Conservation (phyloP, 1,140 invertebrate genomes). For the Drosophila elegans region DNA sequence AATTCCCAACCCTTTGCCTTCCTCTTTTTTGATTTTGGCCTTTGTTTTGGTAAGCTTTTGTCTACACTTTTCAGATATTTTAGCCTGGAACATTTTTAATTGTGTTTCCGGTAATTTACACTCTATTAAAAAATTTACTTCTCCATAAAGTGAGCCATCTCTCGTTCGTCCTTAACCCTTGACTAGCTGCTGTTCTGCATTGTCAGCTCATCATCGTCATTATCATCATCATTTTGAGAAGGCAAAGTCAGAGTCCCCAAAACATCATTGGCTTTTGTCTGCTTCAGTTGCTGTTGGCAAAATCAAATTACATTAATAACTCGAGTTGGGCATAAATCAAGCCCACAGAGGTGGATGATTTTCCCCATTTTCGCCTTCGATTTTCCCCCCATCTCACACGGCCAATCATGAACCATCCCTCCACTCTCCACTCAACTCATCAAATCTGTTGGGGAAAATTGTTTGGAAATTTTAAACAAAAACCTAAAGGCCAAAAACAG, state of each 20-base stretch:
- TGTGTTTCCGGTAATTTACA: conserved; percentile 79
- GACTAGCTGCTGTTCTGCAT: conserved; percentile 11
- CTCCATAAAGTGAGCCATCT: conserved; percentile 7
- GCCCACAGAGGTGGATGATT: conserved; percentile 14
- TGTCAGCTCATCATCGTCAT: conserved; percentile 22
- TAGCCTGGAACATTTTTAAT: conserved; percentile 63
- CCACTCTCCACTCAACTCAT: conserved; percentile 1
- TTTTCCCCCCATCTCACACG: background rate
- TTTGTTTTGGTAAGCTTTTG: conserved; percentile 35
- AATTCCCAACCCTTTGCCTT: background rate
- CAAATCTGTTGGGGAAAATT: conserved; percentile 34
- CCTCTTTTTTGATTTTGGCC: conserved; percentile 16
- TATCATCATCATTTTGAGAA: conserved; percentile 6
- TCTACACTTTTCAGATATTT: conserved; percentile 29
- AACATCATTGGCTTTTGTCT: conserved; percentile 49
- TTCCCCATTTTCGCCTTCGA: conserved; percentile 1
- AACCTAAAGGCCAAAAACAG: conserved; percentile 20
- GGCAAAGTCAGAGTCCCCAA: background rate
- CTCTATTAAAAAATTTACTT: conserved; percentile 76
- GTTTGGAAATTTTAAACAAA: conserved; percentile 53
- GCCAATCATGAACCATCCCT: background rate
- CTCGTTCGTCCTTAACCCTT: conserved; percentile 1
- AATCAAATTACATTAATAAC: conserved; percentile 81
- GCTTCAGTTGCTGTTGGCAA: conserved; percentile 26
- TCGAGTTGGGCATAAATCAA: conserved; percentile 61